Evolutionary conservation across 2,888 invertebrate species (phyloP).

Genomic region (Thelaira solivaga): DNA sequence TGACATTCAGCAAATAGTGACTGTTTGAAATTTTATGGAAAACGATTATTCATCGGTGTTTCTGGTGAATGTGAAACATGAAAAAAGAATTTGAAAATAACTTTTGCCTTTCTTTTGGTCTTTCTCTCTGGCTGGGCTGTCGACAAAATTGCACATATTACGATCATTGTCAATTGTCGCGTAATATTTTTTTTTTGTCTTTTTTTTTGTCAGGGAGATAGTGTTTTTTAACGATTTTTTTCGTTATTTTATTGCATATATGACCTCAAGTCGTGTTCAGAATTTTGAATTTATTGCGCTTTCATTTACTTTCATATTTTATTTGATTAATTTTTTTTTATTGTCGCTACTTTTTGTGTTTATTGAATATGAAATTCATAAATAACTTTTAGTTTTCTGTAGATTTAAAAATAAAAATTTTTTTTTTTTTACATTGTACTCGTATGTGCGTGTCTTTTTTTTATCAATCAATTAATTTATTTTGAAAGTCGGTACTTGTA

Average conservation of each 20-base stretch:
- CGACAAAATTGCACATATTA: constrained; percentile 17
- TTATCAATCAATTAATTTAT: too few species aligned
- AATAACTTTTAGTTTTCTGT: constrained; percentile 6
- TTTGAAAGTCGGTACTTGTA: too few species aligned
- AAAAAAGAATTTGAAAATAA: constrained; percentile 8
- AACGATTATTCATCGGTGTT: constrained; percentile 53
- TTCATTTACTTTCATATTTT: constrained; percentile 57
- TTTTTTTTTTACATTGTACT: too few species aligned
- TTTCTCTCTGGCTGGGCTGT: background rate
- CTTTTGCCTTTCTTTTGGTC: constrained; percentile 15
- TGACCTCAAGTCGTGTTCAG: constrained; percentile 59
- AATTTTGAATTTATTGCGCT: constrained; percentile 57
- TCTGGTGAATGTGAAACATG: constrained; percentile 33
- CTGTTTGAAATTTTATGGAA: constrained; percentile 41
- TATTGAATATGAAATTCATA: constrained; percentile 25
- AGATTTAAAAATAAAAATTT: background rate
- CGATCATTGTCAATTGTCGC: constrained; percentile 58
- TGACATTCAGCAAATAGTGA: constrained; percentile 35
- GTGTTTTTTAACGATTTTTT: constrained; percentile 4
- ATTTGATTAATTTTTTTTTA: constrained; percentile 9
- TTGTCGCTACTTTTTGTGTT: constrained; percentile 2
- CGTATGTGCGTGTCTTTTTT: too few species aligned
- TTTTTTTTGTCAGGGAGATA: constrained; percentile 12
- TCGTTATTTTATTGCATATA: constrained; percentile 36
- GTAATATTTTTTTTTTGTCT: constrained; percentile 40